Evolutionary conservation across 2,113 vertebrate genomes (phyloP), one percentile per base, ranked within the genome.

Genomic region (Zosterops lateralis): DNA sequence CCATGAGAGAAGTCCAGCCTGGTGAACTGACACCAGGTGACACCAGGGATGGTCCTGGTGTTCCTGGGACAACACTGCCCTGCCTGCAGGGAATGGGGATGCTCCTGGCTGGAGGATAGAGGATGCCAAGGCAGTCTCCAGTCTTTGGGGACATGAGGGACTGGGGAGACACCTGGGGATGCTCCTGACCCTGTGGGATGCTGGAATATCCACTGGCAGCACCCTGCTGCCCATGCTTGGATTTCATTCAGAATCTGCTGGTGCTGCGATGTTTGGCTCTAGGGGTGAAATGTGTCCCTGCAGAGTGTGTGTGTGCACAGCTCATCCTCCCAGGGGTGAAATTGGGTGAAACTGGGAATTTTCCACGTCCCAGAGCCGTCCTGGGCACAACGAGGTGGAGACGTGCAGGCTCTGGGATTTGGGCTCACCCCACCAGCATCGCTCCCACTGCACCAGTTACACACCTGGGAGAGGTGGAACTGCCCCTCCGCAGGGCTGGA

Each of bases 341-440:
- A 77, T 1, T 1, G 51, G 73, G 32, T 32, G 50, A 28, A 83
- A 48, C 5, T 16, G 47, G 66, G 8, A 48, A 21, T 44, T 18
- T 26, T 32, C 51, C 26, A 0, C 4, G 1, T 25, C 71, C 80
- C 45, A 15, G 64, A 31, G 60, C 44, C 11, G 0, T 25, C 48
- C 61, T 18, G 38, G 17, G 34, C 54, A 9, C 0, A 0, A 1
- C 0, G 1, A 29, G 76, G 48, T 31, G 24, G 54, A 44, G 56
- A 15, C 0, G 0, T 6, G 54, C 7, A 4, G 56, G 56, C 45
- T 79, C 40, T 12, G 67, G 32, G 16, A 7, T 26, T 6, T 10
- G 51, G 56, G 21, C 14, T 58, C 48, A 5, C 1, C 32, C 26
- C 58, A 20, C 22, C 71, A 21, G 56, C 40, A 10, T 13, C 2